Percentiles rank a stretch among this genome's conserved stretches.
Conservation (phyloP, 2,888 invertebrate genomes). For the Geotrupes spiniger region DNA sequence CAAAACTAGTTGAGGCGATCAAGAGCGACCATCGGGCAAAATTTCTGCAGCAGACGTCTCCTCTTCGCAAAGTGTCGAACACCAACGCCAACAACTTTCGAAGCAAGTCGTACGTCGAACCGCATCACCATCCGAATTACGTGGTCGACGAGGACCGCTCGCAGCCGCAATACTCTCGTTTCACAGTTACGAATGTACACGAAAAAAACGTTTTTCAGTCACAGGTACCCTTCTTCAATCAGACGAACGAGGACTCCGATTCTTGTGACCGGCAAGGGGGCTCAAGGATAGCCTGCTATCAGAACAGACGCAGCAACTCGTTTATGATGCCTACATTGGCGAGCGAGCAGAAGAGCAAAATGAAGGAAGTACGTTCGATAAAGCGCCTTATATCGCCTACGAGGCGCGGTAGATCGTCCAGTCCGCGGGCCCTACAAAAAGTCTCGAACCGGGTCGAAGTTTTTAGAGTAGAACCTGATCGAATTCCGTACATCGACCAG, state of each 20-base stretch:
- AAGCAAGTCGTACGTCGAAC: constrained; percentile 25
- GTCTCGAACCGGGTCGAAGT: constrained; percentile 10
- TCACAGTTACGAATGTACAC: constrained; percentile 24
- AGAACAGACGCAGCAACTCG: constrained; percentile 17
- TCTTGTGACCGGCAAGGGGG: constrained; percentile 1
- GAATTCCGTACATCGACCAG: constrained; percentile 26
- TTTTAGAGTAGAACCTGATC: constrained; percentile 7
- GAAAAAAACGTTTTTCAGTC: no score
- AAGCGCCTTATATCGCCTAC: constrained; percentile 37
- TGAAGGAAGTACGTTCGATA: constrained; percentile 35
- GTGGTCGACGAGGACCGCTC: constrained; percentile 5
- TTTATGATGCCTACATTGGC: constrained; percentile 47
- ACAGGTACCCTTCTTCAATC: no score
- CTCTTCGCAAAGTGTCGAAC: constrained; percentile 2
- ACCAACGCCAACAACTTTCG: constrained; percentile 6
- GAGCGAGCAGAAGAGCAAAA: constrained; percentile 42
- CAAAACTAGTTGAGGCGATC: background rate
- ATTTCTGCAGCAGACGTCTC: constrained; percentile 8
- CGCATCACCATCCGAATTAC: constrained; percentile 9
- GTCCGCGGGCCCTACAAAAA: constrained; percentile 30
- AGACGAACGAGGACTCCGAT: background rate
- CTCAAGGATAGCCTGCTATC: constrained; percentile 1
- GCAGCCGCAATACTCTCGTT: constrained; percentile 21
- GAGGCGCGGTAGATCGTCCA: constrained; percentile 38
- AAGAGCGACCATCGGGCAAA: background rate